Base-by-base conservation (phyloP, 2,113 vertebrate species). In the Trematomus loennbergii region DNA sequence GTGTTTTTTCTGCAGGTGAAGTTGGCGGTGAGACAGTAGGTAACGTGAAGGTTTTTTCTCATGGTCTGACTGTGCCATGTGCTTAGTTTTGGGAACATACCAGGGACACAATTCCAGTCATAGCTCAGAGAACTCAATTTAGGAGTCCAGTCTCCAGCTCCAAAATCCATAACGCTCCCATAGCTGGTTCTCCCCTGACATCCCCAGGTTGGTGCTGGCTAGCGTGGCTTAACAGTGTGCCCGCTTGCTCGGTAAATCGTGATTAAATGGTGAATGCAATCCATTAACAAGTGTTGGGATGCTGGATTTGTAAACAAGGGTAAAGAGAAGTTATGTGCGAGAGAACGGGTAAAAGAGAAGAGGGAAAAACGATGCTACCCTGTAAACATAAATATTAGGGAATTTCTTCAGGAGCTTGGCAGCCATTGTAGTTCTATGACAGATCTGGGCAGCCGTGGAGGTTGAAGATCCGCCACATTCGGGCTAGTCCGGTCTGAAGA, bases 401-500 rank as follows among this genome's bases (percentile, higher is more conserved):
- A 53, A 29, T 12, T 4, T 20, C 69, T 49, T 80, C 55, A 49
- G 79, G 79, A 77, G 60, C 55, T 81, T 65, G 49, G 79, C 67
- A 86, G 86, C 83, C 84, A 65, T 58, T 61, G 36, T 48, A 81
- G 66, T 48, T 73, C 78, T 53, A 76, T 74, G 92, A 94, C 93
- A 95, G 94, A 94, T 95, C 95, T 93, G 93, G 73, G 72, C 82
- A 96, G 95, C 96, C 93, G 91, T 50, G 91, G 85, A 88, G 66
- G 80, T 88, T 94, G 94, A 91, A 96, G 92, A 94, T 93, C 93
- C 88, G 90, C 92, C 91, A 89, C 93, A 87, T 84, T 74, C 89
- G 78, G 72, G 88, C 89, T 99, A 99, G 95, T 99, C 98, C 68
- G 98, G 98, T 96, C 97, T 97, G 95, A 99, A 99, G 96, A 99